phyloP scores from a whole-genome alignment of 2,797 vertebrate genomes.

The Cirrhinus mrigala region DNA sequence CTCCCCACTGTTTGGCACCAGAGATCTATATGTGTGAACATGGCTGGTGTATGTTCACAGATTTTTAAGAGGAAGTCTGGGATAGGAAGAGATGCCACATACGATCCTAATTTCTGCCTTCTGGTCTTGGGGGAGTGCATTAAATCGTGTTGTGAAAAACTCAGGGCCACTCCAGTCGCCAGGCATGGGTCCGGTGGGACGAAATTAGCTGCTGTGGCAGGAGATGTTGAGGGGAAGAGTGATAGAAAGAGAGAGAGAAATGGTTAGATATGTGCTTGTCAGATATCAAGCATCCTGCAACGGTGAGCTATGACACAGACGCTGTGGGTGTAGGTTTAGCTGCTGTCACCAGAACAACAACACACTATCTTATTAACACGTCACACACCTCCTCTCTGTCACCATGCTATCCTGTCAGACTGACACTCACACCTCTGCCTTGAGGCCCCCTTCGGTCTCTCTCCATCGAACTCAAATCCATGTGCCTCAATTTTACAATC shows the following conservation, averaged over 20 bases:
- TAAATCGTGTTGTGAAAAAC: slow-evolving; percentile 48
- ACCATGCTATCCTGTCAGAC: slow-evolving; percentile 43
- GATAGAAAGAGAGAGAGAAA: slow-evolving; percentile 31
- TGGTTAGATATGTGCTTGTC: slow-evolving; percentile 50
- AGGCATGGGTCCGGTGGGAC: slow-evolving; percentile 45
- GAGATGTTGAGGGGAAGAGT: slow-evolving; percentile 37
- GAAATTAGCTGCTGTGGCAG: slow-evolving; percentile 51
- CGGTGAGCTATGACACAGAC: slow-evolving; percentile 43
- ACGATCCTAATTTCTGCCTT: slow-evolving; percentile 28
- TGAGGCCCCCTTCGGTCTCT: slow-evolving; percentile 27
- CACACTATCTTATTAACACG: slow-evolving; percentile 55
- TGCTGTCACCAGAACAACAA: slow-evolving; percentile 50
- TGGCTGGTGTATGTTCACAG: slow-evolving; percentile 2
- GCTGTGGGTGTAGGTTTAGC: slow-evolving; percentile 45
- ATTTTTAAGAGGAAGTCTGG: slow-evolving; percentile 21
- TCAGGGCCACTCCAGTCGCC: slow-evolving; percentile 35
- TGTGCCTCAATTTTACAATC: background rate
- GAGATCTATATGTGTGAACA: slow-evolving; percentile 7
- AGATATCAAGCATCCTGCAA: slow-evolving; percentile 46
- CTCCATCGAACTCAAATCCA: slow-evolving; percentile 36
- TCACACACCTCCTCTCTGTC: slow-evolving; percentile 49
- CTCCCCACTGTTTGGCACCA: slow-evolving; percentile 25
- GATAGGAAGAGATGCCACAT: slow-evolving; percentile 13
- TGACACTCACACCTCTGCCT: slow-evolving; percentile 51
- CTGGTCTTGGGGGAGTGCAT: slow-evolving; percentile 51